A percentile compares a stretch with the other conserved stretches of the same genome.
phyloP scores from a whole-genome alignment of 2,888 invertebrate genomes.

The Andrena flavipes region DNA sequence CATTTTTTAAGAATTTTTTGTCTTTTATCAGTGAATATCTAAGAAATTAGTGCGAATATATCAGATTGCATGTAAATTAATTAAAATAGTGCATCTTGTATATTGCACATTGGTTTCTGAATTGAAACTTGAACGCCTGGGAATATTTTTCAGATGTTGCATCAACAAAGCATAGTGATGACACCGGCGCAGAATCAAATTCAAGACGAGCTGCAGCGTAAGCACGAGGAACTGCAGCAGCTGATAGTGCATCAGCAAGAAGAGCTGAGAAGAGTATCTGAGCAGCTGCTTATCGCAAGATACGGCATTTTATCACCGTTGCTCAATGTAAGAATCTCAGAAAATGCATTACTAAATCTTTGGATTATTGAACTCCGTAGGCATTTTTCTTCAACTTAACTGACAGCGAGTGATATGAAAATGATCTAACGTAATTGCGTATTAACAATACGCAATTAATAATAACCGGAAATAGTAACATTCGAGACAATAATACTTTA shows the following conservation, averaged over 20 bases:
- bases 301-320: slow-evolving; percentile 88
- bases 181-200: slow-evolving; percentile 87
- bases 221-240: slow-evolving; percentile 94
- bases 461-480: too few species aligned
- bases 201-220: slow-evolving; percentile 87
- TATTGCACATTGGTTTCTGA: too few species aligned
- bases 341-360: neutral
- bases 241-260: slow-evolving; percentile 94
- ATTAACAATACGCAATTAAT: too few species aligned
- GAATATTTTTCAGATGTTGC: slow-evolving; percentile 73
- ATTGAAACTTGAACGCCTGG: neutral
- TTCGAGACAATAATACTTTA: too few species aligned
- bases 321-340: slow-evolving; percentile 79
- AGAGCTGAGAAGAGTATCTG: slow-evolving; percentile 93
- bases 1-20: neutral
- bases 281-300: slow-evolving; percentile 92
- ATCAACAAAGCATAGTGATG: slow-evolving; percentile 85
- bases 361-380: neutral
- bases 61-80: too few species aligned
- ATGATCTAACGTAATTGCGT: neutral
- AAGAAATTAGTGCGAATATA: neutral
- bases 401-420: neutral
- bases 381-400: neutral
- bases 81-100: too few species aligned
- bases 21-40: neutral